Percentiles rank a stretch among this genome's conserved stretches.
Evolutionary conservation across 1,140 invertebrate genomes (phyloP).

Genomic region (Drosophila bifasciata): DNA sequence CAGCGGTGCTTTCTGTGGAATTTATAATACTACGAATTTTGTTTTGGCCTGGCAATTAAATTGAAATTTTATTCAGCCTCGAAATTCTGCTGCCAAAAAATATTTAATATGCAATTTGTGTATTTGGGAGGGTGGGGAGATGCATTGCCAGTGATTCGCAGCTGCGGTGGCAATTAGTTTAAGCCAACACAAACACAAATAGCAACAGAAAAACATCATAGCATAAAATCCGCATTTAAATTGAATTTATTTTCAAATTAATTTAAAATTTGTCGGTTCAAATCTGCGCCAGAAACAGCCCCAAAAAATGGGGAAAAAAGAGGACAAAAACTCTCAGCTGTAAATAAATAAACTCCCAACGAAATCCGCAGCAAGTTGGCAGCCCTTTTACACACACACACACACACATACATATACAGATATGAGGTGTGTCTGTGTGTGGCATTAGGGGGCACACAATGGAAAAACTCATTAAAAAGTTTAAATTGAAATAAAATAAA

Average conservation of each 20-base stretch:
- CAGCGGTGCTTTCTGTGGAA: conserved; percentile 1
- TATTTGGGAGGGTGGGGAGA: conserved; percentile 7
- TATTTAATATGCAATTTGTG: conserved; percentile 57
- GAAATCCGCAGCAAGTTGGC: conserved; percentile 48
- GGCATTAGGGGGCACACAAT: conserved; percentile 48
- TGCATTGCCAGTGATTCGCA: conserved; percentile 18
- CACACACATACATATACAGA: conserved; percentile 5
- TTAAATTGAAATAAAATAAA: conserved; percentile 81
- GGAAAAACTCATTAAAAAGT: conserved; percentile 77
- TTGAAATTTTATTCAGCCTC: conserved; percentile 6
- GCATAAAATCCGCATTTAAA: conserved; percentile 50
- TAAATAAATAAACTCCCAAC: conserved; percentile 66
- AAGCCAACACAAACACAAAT: conserved; percentile 24
- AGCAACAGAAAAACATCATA: conserved; percentile 31
- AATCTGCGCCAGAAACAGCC: conserved; percentile 30
- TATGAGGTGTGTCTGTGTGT: conserved; percentile 2
- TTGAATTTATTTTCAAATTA: conserved; percentile 67
- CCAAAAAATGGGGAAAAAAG: conserved; percentile 19
- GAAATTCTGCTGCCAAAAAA: conserved; percentile 17
- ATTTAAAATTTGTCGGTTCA: conserved; percentile 58
- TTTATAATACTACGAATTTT: conserved; percentile 3
- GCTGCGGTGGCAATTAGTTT: conserved; percentile 33
- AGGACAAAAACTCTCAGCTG: conserved; percentile 9
- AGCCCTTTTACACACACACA: conserved; percentile 13
- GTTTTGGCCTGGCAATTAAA: conserved; percentile 38